Conservation (phyloP, 1,140 invertebrate species). For the Neodiprion virginianus region DNA sequence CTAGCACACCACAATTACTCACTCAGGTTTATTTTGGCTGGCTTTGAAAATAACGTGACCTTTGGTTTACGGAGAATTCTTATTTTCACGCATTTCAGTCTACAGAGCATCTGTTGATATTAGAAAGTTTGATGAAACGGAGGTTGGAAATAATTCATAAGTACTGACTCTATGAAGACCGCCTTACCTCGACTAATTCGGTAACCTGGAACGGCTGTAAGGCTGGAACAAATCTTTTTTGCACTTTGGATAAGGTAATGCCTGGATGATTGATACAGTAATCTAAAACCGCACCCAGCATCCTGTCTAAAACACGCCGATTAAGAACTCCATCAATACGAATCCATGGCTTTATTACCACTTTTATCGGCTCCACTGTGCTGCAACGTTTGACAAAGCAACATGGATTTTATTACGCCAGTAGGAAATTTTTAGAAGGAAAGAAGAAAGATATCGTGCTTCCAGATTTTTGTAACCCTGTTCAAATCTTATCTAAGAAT, state of each 20-base stretch:
- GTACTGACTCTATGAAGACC: neutral
- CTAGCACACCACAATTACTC: slow-evolving; percentile 31
- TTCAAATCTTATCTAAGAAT: neutral
- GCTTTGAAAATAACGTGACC: slow-evolving; percentile 52
- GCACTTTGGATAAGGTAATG: slow-evolving; percentile 61
- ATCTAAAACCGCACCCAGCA: slow-evolving; percentile 71
- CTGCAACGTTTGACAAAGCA: slow-evolving; percentile 40
- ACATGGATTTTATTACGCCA: neutral
- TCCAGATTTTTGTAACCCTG: slow-evolving; percentile 11
- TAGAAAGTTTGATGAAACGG: slow-evolving; percentile 17
- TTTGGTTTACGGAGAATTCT: slow-evolving; percentile 42
- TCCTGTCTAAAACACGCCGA: slow-evolving; percentile 70
- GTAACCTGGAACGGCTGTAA: slow-evolving; percentile 61
- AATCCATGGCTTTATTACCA: slow-evolving; percentile 73
- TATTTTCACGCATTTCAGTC: slow-evolving; percentile 54
- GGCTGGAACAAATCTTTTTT: slow-evolving; percentile 62
- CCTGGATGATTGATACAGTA: slow-evolving; percentile 70
- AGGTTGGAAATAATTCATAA: slow-evolving; percentile 19
- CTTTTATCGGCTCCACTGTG: slow-evolving; percentile 53
- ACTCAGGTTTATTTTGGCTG: slow-evolving; percentile 43
- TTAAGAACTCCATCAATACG: slow-evolving; percentile 78
- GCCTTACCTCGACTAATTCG: slow-evolving; percentile 60
- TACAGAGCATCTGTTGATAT: slow-evolving; percentile 53
- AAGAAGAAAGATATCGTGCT: slow-evolving; percentile 10
- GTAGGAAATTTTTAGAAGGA: slow-evolving; percentile 3